Evolutionary conservation across 2,888 invertebrate genomes (phyloP), one percentile per base, ranked within the genome.

Genomic region (Margaritifera margaritifera): DNA sequence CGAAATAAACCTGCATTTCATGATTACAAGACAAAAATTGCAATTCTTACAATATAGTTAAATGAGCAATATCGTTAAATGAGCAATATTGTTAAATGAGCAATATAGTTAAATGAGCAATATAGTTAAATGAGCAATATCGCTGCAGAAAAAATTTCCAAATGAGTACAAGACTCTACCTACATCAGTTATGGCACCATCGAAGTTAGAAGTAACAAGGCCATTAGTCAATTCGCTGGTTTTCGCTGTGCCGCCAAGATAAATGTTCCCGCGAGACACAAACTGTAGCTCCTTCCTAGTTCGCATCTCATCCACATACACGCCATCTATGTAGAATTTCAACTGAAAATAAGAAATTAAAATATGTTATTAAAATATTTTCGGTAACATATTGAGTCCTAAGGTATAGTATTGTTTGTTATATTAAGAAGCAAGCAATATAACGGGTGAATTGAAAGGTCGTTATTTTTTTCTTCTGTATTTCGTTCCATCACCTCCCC

Each of bases 151-250:
- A 19, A 53, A 20, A 31, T 56, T n/a, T 4, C 19, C 59, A 59
- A 24, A 25, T 59, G 20, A 59, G 27, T 15, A 25, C 27, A 24
- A n/a, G 20, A 20, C 8, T 31, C 1, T 8, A 71, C 79, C 78
- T 72, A 89, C 89, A 75, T 83, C 80, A 42, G 82, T 82, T 0
- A 88, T 65, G n/a, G 79, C 80, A 15, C 89, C 89, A 66, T 83
- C 73, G 58, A 86, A 83, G 64, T 84, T 82, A 1, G 68, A 66
- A 18, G 62, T 63, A 22, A 86, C 75, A 6, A 75, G 62, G 4
- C 75, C 68, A n/a, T 75, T 68, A 6, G 88, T 87, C 27, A 79
- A 64, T 1, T 66, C 59, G 6, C 64, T 54, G 2, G 83, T 72
- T 55, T 84, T 68, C 6, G 72, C 69, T 19, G 80, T 79, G 8